Evolutionary conservation across 2,113 vertebrate genomes (phyloP), one percentile per base, ranked within the genome.

Genomic region (Phalacrocorax aristotelis): DNA sequence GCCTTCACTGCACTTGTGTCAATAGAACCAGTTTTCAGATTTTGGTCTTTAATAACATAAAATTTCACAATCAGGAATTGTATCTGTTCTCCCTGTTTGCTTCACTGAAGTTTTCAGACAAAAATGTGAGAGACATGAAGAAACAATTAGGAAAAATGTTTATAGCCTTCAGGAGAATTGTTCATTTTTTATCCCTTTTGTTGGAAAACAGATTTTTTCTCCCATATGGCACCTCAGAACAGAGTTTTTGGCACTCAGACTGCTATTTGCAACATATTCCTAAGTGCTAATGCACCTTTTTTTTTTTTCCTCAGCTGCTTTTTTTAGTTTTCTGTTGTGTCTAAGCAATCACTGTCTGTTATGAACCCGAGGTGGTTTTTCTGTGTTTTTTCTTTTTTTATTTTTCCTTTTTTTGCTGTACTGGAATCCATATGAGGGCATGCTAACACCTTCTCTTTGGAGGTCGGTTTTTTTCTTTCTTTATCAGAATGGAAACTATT

Each of bases 201-300:
- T 70, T 90, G 70, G 52, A 78, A 90, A 93, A 65, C 52, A 95
- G 70, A 86, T 89, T n/a, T 88, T 62, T 96, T 82, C 87, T 93
- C n/a, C 44, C 70, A 92, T 87, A 89, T 65, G 64, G 51, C 80
- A 96, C 61, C 57, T 92, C 44, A 77, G 71, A 96, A 70, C 17
- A 88, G 52, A 72, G n/a, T 10, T 81, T 92, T 86, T 96, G 94
- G 40, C 65, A 93, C 68, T 51, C 61, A 58, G 29, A 48, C 42
- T 89, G 20, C 16, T 87, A 40, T 72, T 96, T 83, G 76, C 71
- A 88, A 86, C 68, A 66, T 82, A 75, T 86, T 87, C 65, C 48
- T 77, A 42, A 95, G 69, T 75, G 55, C 27, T 94, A 94, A 69
- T 55, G 32, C 21, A 65, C 44, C 42, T 89, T 81, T 61, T 40